Conservation (phyloP, 2,797 vertebrate genomes). For the Tiaroga cobitis region DNA sequence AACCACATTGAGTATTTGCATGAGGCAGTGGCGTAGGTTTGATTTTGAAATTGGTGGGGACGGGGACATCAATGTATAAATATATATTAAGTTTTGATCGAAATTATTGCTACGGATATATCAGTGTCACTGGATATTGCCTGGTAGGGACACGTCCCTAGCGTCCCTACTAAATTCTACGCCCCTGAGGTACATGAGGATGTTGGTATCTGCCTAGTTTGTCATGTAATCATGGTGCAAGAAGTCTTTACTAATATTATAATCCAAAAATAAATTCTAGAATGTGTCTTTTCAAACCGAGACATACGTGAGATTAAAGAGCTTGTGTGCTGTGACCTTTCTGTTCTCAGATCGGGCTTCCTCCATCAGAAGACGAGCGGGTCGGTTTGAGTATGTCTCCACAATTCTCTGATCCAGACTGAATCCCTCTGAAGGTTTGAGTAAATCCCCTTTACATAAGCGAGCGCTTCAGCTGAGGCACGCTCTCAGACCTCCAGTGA, state of each 20-base stretch:
- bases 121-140: no score
- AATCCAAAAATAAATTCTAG: background rate
- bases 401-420: background rate
- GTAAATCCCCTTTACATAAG: conserved; percentile 16
- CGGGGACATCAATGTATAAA: no score
- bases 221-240: no score
- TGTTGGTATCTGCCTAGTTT: background rate
- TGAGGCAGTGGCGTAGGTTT: no score
- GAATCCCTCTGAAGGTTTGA: conserved; percentile 22
- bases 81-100: no score
- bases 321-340: background rate
- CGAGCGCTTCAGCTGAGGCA: background rate
- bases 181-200: background rate
- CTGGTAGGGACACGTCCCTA: no score
- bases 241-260: background rate
- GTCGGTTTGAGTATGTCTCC: background rate
- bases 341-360: background rate
- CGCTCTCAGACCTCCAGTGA: background rate
- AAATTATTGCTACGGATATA: no score
- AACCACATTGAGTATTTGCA: no score
- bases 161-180: no score
- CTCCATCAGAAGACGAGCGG: background rate
- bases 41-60: no score
- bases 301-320: background rate
- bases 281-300: background rate